Base-by-base conservation (phyloP, 2,113 vertebrate genomes). In the Grammomys surdaster region DNA sequence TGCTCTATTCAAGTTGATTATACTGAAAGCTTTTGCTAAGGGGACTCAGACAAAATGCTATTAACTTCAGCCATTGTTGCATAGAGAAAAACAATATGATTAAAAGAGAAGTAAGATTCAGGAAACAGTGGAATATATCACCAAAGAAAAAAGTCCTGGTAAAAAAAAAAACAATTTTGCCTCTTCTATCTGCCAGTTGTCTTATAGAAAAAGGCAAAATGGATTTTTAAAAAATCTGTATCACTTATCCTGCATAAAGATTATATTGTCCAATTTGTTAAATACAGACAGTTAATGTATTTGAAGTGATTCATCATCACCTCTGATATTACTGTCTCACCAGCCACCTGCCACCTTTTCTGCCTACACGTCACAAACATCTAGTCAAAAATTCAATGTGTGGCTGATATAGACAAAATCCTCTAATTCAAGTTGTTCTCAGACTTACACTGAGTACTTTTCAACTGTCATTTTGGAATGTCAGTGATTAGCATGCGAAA, bases 401-500 rank as follows among this genome's bases (percentile, higher is more conserved):
- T 84, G 86, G 31, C 77, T 81, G 33, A 60, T 85, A 8, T 10
- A 97, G 94, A 95, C 40, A 94, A 96, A 94, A 90, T 91, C 67
- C 67, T 60, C 93, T 69, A 51, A 63, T 60, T 91, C 60, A 72
- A 48, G 8, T 67, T 63, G 86, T 0, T 91, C 56, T 97, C 4
- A 16, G 5, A 90, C 36, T 84, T 77, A 91, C 14, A 86, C 69
- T 43, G 40, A 96, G 46, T 72, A 78, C 88, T 92, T 96, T 94
- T 94, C 91, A 96, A 43, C 72, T 91, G 54, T 95, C 88, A 93
- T 16, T 97, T 97, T 81, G 93, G 93, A 88, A 94, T 46, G 89
- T 72, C 81, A 97, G 28, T 75, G 93, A 98, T 97, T 96, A 98
- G 96, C 91, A 97, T 43, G 89, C 97, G 97, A 98, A 95, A 97